These are phyloP conservation scores for Alligator mississippiensis DNA, from an alignment of 2,113 vertebrate species.

Conservation along the genomic window DNA sequence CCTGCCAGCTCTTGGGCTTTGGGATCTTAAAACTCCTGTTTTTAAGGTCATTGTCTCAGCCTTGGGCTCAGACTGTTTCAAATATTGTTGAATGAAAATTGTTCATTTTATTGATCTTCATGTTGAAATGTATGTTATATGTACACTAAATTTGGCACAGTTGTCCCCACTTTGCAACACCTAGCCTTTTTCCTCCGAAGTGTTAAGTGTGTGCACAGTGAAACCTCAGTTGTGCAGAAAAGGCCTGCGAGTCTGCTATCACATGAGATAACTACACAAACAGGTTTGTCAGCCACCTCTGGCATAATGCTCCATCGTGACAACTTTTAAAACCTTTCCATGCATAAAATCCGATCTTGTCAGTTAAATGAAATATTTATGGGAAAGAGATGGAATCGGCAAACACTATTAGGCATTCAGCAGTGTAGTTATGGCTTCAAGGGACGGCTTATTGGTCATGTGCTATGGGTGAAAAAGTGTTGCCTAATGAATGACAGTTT, in stretches of 20 bases:
- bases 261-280: background rate
- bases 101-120: background rate
- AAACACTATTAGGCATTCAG: accelerated
- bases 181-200: background rate
- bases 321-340: background rate
- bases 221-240: background rate
- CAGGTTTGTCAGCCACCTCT: background rate
- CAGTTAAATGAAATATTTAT: background rate
- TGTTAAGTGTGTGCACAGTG: background rate
- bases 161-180: background rate
- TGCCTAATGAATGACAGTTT: background rate
- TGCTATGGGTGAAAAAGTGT: background rate
- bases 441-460: accelerated
- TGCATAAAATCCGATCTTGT: background rate
- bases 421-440: background rate
- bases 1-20: background rate
- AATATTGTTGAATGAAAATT: background rate
- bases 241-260: background rate
- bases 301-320: background rate
- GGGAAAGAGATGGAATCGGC: background rate
- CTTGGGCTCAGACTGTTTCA: background rate
- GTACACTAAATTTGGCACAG: background rate
- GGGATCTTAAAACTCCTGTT: background rate
- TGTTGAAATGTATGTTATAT: background rate
- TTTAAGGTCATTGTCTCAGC: background rate